Percentiles rank a stretch among this genome's conserved stretches.
These are phyloP conservation scores for Gila orcuttii DNA, from an alignment of 2,113 vertebrate genomes.

Conservation along the genomic window DNA sequence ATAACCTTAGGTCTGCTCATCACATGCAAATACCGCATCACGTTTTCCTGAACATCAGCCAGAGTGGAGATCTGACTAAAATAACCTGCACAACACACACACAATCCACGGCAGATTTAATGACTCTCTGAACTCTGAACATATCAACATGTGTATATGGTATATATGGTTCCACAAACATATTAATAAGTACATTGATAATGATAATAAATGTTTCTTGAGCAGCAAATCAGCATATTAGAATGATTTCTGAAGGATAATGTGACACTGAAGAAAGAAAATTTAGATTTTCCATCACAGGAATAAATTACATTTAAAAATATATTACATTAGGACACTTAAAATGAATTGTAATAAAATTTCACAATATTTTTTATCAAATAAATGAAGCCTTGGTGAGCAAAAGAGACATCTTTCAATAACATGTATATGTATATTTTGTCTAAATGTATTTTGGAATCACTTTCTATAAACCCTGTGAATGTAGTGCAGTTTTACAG, in stretches of 20 bases:
- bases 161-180: neutral
- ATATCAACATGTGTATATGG: too few species aligned
- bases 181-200: neutral
- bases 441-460: too few species aligned
- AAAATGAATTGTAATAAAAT: neutral
- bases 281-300: neutral
- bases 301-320: neutral
- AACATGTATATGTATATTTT: too few species aligned
- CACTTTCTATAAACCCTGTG: too few species aligned
- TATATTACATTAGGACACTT: neutral
- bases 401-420: neutral
- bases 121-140: too few species aligned
- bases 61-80: constrained; percentile 97
- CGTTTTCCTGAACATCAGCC: constrained; percentile 96
- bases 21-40: constrained; percentile 97
- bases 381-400: neutral
- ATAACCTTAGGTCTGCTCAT: constrained; percentile 97
- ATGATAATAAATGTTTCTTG: neutral
- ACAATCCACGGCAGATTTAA: constrained; percentile 43
- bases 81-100: constrained; percentile 79
- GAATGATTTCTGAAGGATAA: too few species aligned
- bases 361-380: neutral
- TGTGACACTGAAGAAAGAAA: too few species aligned
- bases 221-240: neutral
- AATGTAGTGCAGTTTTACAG: too few species aligned